phyloP scores from a whole-genome alignment of 2,888 invertebrate species.

The Epistrophe eligans region DNA sequence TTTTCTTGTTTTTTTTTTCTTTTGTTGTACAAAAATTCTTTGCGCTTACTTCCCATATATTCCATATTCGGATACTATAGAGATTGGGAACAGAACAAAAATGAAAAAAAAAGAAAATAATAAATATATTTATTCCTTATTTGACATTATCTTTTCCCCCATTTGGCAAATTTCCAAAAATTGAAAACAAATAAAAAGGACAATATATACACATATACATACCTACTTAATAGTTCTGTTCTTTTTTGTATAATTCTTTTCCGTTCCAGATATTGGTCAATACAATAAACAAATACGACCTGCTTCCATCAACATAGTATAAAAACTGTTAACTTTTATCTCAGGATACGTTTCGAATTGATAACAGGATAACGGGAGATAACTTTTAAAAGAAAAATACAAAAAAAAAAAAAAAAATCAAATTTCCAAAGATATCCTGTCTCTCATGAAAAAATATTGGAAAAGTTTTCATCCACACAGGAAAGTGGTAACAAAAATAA shows the following conservation, averaged over 20 bases:
- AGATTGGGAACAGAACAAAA: not conserved
- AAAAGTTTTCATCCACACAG: constrained; percentile 31
- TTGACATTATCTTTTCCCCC: constrained; percentile 50
- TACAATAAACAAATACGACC: not conserved
- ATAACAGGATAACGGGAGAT: constrained; percentile 28
- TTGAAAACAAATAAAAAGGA: constrained; percentile 73
- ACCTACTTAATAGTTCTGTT: constrained; percentile 44
- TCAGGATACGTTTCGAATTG: not conserved
- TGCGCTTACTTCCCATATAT: not conserved
- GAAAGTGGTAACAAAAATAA: not conserved
- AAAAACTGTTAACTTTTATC: not conserved
- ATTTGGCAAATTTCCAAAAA: constrained; percentile 69
- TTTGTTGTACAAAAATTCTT: too few relatives aligned
- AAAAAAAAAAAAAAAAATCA: not conserved
- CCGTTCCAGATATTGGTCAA: constrained; percentile 9
- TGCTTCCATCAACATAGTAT: not conserved
- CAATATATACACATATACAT: constrained; percentile 52
- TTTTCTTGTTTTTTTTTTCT: not conserved
- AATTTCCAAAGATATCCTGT: not conserved
- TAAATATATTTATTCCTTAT: constrained; percentile 26
- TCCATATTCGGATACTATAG: not conserved
- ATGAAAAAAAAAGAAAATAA: not conserved
- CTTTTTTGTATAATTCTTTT: constrained; percentile 23
- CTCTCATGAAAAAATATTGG: constrained; percentile 15
- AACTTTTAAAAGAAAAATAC: constrained; percentile 14